A percentile compares a stretch with the other conserved stretches of the same genome.
These are phyloP conservation scores for Acipenser ruthenus DNA, from an alignment of 2,797 vertebrate species.

Conservation along the genomic window DNA sequence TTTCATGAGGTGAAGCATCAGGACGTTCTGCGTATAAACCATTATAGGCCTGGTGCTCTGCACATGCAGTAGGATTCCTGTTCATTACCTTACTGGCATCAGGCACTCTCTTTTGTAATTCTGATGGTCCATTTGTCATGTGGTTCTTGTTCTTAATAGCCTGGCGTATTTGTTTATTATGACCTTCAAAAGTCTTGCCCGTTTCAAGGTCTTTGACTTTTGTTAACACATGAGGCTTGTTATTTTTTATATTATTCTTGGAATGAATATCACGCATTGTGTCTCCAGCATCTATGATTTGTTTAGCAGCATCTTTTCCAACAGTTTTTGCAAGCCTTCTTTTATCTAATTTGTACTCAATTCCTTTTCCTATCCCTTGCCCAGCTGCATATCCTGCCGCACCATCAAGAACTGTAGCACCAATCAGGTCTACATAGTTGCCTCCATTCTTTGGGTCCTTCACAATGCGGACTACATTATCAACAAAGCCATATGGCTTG, in stretches of 20 bases:
- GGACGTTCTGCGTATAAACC: not conserved
- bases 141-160: not conserved
- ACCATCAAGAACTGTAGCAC: not conserved
- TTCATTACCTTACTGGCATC: not conserved
- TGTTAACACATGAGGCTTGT: not conserved
- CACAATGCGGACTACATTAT: not conserved
- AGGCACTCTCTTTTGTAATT: not conserved
- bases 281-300: not conserved
- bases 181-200: not conserved
- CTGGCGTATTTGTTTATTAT: not conserved
- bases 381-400: not conserved
- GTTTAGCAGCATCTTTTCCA: not conserved
- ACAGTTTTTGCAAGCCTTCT: not conserved
- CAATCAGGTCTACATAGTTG: not conserved
- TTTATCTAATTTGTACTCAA: not conserved
- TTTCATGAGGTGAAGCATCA: not conserved
- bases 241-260: not conserved
- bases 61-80: not conserved
- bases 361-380: not conserved
- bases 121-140: not conserved
- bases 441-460: not conserved
- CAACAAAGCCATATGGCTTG: not conserved
- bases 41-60: constrained; percentile 5
- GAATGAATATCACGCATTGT: not conserved
- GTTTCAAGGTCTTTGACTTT: not conserved